Evolutionary conservation across 2,113 vertebrate species (phyloP).

Genomic region (Lutjanus erythropterus): DNA sequence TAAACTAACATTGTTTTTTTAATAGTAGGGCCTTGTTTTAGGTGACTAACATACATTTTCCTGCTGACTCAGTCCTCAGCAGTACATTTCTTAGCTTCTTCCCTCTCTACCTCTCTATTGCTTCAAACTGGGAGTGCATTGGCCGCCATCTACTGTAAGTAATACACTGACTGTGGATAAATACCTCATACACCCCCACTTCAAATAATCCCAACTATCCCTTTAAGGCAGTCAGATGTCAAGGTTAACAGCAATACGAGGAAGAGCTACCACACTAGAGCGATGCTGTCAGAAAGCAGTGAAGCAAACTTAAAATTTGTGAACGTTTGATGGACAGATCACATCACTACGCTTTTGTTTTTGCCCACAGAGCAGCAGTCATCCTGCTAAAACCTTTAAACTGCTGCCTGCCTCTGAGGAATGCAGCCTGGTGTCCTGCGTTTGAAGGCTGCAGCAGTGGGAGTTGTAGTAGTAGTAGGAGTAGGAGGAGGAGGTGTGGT

Average conservation of each 20-base stretch:
- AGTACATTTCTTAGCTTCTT: no score
- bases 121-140: no score
- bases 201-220: no score
- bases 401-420: conserved; percentile 30
- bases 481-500: conserved; percentile 58
- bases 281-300: not conserved
- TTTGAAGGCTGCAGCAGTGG: conserved; percentile 31
- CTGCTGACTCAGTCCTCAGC: no score
- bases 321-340: not conserved
- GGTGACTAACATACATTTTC: no score
- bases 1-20: no score
- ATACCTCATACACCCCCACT: no score
- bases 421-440: conserved; percentile 16
- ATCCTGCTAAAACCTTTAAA: conserved; percentile 28
- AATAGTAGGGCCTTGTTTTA: no score
- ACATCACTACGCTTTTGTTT: conserved; percentile 18
- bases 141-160: no score
- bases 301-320: not conserved
- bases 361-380: conserved; percentile 1
- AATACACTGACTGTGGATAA: no score
- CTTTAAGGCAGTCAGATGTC: conserved; percentile 13
- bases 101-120: no score
- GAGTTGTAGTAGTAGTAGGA: conserved; percentile 38
- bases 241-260: conserved; percentile 26
- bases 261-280: not conserved